Conservation (phyloP, 1,140 invertebrate species). For the Drosophila ogumai region DNA sequence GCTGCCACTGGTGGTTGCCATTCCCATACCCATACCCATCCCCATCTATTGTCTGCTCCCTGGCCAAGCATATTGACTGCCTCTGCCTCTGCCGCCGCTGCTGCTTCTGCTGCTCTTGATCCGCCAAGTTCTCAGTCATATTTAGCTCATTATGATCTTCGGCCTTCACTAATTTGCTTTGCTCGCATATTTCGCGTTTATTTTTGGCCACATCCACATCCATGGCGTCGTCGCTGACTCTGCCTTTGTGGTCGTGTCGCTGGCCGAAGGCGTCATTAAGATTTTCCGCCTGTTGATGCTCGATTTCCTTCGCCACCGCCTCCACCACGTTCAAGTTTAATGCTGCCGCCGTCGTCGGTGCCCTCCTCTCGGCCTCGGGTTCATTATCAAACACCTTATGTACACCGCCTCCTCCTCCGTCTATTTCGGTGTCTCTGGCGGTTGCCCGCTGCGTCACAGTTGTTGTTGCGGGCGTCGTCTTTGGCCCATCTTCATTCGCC, state of each 20-base stretch:
- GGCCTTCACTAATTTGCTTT: constrained; percentile 79
- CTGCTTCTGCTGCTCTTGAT: constrained; percentile 58
- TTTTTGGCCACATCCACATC: constrained; percentile 78
- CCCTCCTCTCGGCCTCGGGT: constrained; percentile 55
- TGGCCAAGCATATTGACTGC: constrained; percentile 75
- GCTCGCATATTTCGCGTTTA: constrained; percentile 78
- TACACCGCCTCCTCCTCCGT: constrained; percentile 32
- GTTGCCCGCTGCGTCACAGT: constrained; percentile 66
- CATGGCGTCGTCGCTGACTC: constrained; percentile 65
- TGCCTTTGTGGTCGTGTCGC: constrained; percentile 58
- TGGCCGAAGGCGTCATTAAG: constrained; percentile 77
- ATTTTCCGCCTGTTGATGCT: constrained; percentile 83
- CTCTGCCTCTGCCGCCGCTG: constrained; percentile 1
- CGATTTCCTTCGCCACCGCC: constrained; percentile 77
- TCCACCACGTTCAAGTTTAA: constrained; percentile 76
- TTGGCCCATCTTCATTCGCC: constrained; percentile 29
- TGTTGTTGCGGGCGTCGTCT: constrained; percentile 37
- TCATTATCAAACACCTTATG: constrained; percentile 73
- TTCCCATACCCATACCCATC: constrained; percentile 22
- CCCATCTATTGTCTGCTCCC: constrained; percentile 70
- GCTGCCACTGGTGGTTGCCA: constrained; percentile 53
- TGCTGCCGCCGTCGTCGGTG: constrained; percentile 26
- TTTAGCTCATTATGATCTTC: constrained; percentile 76
- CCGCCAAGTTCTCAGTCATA: constrained; percentile 62
- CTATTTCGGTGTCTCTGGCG: constrained; percentile 64